Percentiles rank a stretch among this genome's conserved stretches.
Conservation (phyloP, 2,113 vertebrate species). For the Alectura lathami region DNA sequence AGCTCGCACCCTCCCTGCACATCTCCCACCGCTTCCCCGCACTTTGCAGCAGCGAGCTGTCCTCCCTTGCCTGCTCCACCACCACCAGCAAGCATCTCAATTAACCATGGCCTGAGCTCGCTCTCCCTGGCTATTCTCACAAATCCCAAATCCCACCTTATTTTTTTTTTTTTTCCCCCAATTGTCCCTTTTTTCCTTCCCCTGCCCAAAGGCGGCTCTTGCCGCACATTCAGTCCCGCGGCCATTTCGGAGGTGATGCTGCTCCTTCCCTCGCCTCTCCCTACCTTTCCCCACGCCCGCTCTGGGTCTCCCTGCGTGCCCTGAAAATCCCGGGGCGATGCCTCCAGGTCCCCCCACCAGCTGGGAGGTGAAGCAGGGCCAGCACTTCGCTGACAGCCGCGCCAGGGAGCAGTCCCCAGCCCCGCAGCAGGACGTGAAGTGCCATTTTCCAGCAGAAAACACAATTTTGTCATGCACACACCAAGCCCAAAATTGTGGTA, state of each 20-base stretch:
- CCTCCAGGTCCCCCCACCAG: accelerated
- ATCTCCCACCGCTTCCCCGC: background rate
- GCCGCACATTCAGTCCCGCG: background rate
- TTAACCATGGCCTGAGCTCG: background rate
- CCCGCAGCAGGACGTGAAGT: background rate
- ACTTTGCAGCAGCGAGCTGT: background rate
- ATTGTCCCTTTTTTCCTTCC: background rate
- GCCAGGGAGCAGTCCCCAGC: background rate
- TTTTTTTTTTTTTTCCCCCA: background rate
- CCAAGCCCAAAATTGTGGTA: background rate
- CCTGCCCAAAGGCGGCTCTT: background rate
- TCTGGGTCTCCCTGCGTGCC: accelerated
- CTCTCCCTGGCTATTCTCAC: background rate
- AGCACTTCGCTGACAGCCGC: accelerated
- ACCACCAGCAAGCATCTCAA: background rate
- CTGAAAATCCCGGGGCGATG: background rate
- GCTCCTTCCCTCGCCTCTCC: background rate
- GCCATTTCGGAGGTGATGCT: background rate
- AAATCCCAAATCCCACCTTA: background rate
- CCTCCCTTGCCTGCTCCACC: background rate
- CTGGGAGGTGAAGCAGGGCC: background rate
- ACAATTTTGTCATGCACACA: background rate
- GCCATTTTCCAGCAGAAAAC: background rate
- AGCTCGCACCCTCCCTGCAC: background rate
- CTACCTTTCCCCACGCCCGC: background rate